Conservation (phyloP, 2,113 vertebrate genomes). For the Phoenicopterus ruber region DNA sequence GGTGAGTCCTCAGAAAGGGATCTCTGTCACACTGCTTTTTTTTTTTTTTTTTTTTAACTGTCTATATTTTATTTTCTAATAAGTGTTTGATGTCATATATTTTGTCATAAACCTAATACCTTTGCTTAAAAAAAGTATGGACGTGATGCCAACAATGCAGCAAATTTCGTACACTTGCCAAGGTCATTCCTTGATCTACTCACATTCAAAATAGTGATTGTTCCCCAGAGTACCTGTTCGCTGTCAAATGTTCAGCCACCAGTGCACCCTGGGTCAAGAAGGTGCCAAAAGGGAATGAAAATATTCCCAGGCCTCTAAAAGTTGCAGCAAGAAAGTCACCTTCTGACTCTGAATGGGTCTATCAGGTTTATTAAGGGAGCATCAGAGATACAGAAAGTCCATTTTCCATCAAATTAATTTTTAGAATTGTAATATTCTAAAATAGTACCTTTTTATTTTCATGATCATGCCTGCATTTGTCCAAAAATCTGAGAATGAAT, state of each 20-base stretch:
- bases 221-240: neutral
- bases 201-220: neutral
- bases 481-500: constrained; percentile 34
- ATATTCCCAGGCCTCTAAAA: neutral
- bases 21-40: neutral
- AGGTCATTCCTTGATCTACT: neutral
- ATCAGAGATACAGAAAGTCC: neutral
- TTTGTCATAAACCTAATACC: neutral
- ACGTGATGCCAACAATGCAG: neutral
- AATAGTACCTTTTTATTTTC: constrained; percentile 13
- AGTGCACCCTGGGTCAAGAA: neutral
- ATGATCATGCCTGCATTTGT: constrained; percentile 36
- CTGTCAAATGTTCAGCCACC: neutral
- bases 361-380: neutral
- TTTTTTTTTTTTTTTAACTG: neutral
- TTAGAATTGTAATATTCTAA: neutral
- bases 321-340: constrained; percentile 4
- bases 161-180: neutral
- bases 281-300: neutral
- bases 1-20: neutral
- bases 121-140: neutral
- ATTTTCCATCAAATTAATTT: constrained; percentile 37
- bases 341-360: neutral
- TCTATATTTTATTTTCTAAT: neutral
- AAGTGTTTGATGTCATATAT: neutral